These are phyloP conservation scores for Germaria angustata DNA, from an alignment of 2,888 invertebrate genomes.

Conservation along the genomic window DNA sequence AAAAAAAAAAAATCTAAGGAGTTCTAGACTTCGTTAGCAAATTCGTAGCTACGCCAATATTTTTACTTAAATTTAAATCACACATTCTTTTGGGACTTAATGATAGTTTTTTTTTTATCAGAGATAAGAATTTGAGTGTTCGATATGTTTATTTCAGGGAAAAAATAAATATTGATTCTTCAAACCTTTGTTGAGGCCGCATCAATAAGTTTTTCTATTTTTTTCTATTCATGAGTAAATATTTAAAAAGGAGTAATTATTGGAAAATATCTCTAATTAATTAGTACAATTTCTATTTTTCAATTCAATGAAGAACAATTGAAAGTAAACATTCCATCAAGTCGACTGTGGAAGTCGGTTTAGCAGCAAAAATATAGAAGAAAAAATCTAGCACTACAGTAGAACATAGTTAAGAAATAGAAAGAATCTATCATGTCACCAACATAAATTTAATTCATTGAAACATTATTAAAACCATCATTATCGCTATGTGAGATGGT, in stretches of 20 bases:
- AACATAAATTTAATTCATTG: too few species aligned
- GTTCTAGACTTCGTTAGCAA: too few species aligned
- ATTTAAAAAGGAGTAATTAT: conserved; percentile 3
- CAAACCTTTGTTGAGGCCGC: conserved; percentile 20
- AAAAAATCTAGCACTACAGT: too few species aligned
- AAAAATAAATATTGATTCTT: conserved; percentile 22
- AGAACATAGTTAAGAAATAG: too few species aligned
- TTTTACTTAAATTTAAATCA: background rate
- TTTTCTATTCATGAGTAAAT: background rate
- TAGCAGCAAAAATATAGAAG: too few species aligned
- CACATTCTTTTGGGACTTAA: conserved; percentile 13
- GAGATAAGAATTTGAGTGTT: background rate
- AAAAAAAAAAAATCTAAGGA: too few species aligned
- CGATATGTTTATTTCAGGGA: background rate
- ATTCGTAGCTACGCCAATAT: too few species aligned
- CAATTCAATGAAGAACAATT: background rate
- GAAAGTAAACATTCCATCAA: background rate
- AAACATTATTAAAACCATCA: too few species aligned
- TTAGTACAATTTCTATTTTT: background rate
- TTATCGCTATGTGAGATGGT: too few species aligned
- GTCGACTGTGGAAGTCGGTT: background rate
- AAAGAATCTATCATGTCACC: too few species aligned
- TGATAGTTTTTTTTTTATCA: background rate
- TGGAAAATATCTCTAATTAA: conserved; percentile 16
- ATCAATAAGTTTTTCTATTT: background rate